Conservation (phyloP, 2,888 invertebrate genomes). For the Siphonodentalium dalli region DNA sequence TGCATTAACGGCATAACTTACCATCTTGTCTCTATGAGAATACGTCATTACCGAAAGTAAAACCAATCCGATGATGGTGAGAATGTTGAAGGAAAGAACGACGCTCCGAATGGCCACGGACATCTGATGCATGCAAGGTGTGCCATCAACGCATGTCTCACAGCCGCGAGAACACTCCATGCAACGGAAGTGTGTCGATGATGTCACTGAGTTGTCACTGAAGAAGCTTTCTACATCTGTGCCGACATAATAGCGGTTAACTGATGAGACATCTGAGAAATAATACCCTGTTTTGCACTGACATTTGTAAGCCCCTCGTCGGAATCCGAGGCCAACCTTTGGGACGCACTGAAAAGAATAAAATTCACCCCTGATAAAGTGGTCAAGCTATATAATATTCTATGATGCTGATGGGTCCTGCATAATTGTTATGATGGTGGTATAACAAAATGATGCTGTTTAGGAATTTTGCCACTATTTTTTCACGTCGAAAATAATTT, state of each 20-base stretch:
- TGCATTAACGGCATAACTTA: no score
- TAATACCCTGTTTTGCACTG: slow-evolving; percentile 53
- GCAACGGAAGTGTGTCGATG: slow-evolving; percentile 38
- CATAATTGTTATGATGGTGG: no score
- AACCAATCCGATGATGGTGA: slow-evolving; percentile 31
- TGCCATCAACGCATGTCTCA: slow-evolving; percentile 50
- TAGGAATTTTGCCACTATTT: no score
- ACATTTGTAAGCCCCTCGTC: slow-evolving; percentile 53
- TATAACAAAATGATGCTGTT: no score
- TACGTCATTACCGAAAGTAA: no score
- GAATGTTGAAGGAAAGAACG: slow-evolving; percentile 36
- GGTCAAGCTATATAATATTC: no score
- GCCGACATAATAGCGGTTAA: slow-evolving; percentile 41
- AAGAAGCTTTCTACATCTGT: slow-evolving; percentile 38
- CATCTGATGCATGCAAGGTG: slow-evolving; percentile 50
- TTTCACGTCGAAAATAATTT: no score
- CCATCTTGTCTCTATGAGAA: no score
- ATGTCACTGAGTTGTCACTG: slow-evolving; percentile 18
- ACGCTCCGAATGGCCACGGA: slow-evolving; percentile 30
- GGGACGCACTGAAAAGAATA: slow-evolving; percentile 49
- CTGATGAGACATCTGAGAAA: slow-evolving; percentile 48
- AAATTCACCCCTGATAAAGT: no score
- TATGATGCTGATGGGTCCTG: no score
- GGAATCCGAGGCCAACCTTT: slow-evolving; percentile 47
- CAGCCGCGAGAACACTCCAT: slow-evolving; percentile 52